Base-by-base conservation (phyloP, 2,113 vertebrate genomes). In the Perca fluviatilis region DNA sequence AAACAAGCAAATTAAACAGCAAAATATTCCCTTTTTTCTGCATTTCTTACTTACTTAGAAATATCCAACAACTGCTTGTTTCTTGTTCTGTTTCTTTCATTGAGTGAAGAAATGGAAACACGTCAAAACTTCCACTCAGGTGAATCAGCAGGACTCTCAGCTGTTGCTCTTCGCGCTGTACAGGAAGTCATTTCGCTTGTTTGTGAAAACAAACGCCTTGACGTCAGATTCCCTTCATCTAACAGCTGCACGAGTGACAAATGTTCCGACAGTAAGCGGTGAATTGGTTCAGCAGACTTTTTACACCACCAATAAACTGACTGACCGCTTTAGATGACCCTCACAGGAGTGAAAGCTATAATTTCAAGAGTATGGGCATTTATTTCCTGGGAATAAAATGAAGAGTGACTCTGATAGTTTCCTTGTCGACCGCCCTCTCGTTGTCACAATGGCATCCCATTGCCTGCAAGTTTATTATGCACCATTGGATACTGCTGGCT, bases 111-210 rank as follows among this genome's bases (percentile, higher is more conserved):
- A 50, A 23, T 18, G 15, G 9, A 68, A 33, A 67, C 9, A 46
- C 10, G 43, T 61, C 10, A 27, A 46, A 27, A 25, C 36, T 72
- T 23, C 60, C 4, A 16, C n/a, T 18, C 18, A 19, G 51, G 21
- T 47, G 51, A 73, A 36, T 80, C 16, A 74, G n/a, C 25, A 40
- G 14, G 61, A 33, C 15, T 47, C 51, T 60, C 43, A 74, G 67
- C 62, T 84, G 81, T 53, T 65, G 51, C 13, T 73, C 19, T 69
- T 77, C 62, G 77, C 62, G 49, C 72, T 11, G 50, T 16, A 77
- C 67, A 73, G 79, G 67, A 85, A 83, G 83, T 79, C 15, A 13
- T 49, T 47, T 61, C 3, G 30, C 83, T 70, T 84, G 81, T 79
- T 68, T 61, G 80, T 67, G 57, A n/a, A 60, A 58, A 0, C 33